Evolutionary conservation across 2,888 invertebrate genomes (phyloP).

Genomic region (Chymomyza amoena): DNA sequence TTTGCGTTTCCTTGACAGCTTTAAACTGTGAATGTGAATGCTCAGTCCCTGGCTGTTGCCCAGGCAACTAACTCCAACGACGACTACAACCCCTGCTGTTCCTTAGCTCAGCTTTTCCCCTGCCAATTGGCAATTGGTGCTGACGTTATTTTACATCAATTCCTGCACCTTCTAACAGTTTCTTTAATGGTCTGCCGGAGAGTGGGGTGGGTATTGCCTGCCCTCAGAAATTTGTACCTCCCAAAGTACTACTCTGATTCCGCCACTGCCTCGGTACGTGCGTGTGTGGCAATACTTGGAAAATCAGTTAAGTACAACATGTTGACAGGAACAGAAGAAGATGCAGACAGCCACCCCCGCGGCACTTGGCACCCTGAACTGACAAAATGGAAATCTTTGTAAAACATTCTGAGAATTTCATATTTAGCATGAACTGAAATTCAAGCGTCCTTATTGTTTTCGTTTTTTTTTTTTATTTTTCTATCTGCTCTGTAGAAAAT

Average conservation of each 20-base stretch:
- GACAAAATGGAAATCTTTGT: neutral
- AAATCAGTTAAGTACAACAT: conserved; percentile 64
- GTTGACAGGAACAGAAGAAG: conserved; percentile 2
- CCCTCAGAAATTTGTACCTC: conserved; percentile 9
- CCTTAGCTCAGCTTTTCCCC: conserved; percentile 8
- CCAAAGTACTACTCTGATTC: neutral
- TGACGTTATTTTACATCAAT: neutral
- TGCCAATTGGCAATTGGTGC: neutral
- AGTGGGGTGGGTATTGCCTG: no score
- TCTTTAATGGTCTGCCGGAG: neutral
- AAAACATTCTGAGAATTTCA: neutral
- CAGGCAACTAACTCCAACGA: conserved; percentile 32
- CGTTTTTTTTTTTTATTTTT: neutral
- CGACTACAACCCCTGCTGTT: neutral
- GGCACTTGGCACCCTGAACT: conserved; percentile 39
- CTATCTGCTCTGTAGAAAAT: neutral
- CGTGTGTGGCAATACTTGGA: conserved; percentile 46
- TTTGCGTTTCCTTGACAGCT: conserved; percentile 51
- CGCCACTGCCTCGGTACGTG: conserved; percentile 2
- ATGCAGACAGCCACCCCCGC: conserved; percentile 23
- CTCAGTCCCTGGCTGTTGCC: conserved; percentile 46
- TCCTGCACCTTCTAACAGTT: neutral
- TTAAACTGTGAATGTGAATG: conserved; percentile 70
- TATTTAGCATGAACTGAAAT: neutral
- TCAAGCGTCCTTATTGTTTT: neutral